A percentile compares a stretch with the other conserved stretches of the same genome.
Conservation (phyloP, 2,888 invertebrate species). For the Scaptomyza reducta region DNA sequence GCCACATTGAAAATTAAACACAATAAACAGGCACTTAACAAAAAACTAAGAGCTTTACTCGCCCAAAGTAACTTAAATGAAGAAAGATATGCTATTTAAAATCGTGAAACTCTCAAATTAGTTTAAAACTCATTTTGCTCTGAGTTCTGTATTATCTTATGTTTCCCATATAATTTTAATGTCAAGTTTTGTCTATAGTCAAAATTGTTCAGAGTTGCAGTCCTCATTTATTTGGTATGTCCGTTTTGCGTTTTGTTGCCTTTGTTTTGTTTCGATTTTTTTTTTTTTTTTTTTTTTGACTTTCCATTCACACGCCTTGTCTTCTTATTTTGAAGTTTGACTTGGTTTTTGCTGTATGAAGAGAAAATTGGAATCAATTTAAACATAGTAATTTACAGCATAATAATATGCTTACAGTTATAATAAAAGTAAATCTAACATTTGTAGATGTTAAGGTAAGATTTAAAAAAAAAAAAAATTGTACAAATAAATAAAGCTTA, state of each 20-base stretch:
- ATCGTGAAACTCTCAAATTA: neutral
- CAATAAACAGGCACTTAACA: slow-evolving; percentile 34
- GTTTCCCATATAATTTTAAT: slow-evolving; percentile 84
- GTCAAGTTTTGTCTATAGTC: slow-evolving; percentile 84
- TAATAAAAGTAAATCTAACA: too few relatives aligned
- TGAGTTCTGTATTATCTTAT: too few relatives aligned
- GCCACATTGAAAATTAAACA: slow-evolving; percentile 38
- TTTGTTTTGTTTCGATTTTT: slow-evolving; percentile 21
- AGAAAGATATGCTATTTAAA: too few relatives aligned
- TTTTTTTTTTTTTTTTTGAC: too few relatives aligned
- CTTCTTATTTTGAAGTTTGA: slow-evolving; percentile 34
- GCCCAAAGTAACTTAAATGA: too few relatives aligned
- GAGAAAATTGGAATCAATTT: slow-evolving; percentile 63
- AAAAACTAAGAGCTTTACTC: neutral
- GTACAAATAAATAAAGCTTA: too few relatives aligned
- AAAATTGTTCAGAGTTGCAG: slow-evolving; percentile 65
- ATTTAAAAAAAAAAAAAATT: too few relatives aligned
- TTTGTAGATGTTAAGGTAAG: too few relatives aligned
- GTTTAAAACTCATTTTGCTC: neutral
- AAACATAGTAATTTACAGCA: neutral
- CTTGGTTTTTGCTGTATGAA: slow-evolving; percentile 56
- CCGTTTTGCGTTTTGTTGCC: slow-evolving; percentile 2
- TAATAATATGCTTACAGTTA: neutral
- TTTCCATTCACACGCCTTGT: slow-evolving; percentile 57
- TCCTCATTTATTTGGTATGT: slow-evolving; percentile 3